These are phyloP conservation scores for Spodoptera littoralis DNA, from an alignment of 2,888 invertebrate genomes.

Conservation along the genomic window DNA sequence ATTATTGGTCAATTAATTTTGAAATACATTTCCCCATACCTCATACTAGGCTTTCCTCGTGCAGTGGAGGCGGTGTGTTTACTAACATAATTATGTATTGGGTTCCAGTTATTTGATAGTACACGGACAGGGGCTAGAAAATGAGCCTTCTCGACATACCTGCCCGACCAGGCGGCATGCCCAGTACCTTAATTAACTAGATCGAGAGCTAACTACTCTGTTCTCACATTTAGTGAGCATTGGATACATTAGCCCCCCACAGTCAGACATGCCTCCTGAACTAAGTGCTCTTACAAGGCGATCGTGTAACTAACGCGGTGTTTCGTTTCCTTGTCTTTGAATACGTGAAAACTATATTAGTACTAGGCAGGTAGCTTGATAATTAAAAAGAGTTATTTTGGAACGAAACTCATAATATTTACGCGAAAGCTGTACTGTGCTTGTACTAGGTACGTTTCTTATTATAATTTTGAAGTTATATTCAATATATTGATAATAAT, in stretches of 20 bases:
- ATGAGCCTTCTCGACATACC: neutral
- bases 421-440: no score
- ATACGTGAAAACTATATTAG: constrained; percentile 5
- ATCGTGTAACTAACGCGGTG: neutral
- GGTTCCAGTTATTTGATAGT: no score
- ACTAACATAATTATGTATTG: neutral
- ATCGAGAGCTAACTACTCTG: constrained; percentile 52
- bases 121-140: neutral
- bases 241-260: constrained; percentile 37
- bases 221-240: constrained; percentile 38
- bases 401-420: no score
- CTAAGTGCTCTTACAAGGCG: constrained; percentile 17
- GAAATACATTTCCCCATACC: no score
- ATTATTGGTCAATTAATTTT: no score
- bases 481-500: no score
- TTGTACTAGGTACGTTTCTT: no score
- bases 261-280: constrained; percentile 21
- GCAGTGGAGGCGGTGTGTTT: neutral
- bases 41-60: no score
- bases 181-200: constrained; percentile 49
- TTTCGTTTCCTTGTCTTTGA: constrained; percentile 12
- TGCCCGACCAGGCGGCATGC: neutral
- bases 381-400: no score
- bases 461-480: no score
- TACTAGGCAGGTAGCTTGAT: neutral